Evolutionary conservation across 2,888 invertebrate species (phyloP), one percentile per base, ranked within the genome.

Genomic region (Harpalus rufipes): DNA sequence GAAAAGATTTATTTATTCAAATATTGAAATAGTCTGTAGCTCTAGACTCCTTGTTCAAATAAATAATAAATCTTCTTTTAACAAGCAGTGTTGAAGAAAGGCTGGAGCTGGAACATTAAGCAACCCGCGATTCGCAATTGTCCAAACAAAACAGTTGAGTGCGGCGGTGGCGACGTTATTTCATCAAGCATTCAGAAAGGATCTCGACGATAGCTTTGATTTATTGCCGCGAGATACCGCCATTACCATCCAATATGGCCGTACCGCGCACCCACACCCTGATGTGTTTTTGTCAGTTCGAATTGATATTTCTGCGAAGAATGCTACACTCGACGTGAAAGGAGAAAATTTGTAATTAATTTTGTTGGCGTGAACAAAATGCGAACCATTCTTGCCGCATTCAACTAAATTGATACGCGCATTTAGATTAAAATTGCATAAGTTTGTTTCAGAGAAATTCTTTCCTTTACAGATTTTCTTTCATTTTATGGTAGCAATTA

Each of bases 281-380:
- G 84, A 78, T 84, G 84, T 56, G 84, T 65, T 84, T 84, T 84
- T 84, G 84, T 78, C 84, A 78, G 84, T 84, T 84, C 32, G 63
- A 84, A 84, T 83, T 84, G 78, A 84, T 84, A 84, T 84, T 84
- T 84, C 74, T 63, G 51, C 58, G 78, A 78, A 84, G 78, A 63
- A 83, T 72, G 58, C 41, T 78, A 78, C 58, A 32, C 21, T 44
- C 78, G 58, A 74, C 51, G 12, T 74, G 74, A 78, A 56, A 44
- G 63, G 41, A 21, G 65, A 81, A 72, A 81, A 32, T 63, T 78
- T 78, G 56, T 78, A 84, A 84, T 78, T 84, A 84, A 84, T 84
- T 84, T 84, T 78, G 56, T 72, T 72, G 32, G 81, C 68, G 58
- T 18, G 72, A 65, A 65, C n/a, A 78, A 65, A 63, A 39, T 41